Evolutionary conservation across 2,797 vertebrate species (phyloP).

Genomic region (Pangasius larnaudii): DNA sequence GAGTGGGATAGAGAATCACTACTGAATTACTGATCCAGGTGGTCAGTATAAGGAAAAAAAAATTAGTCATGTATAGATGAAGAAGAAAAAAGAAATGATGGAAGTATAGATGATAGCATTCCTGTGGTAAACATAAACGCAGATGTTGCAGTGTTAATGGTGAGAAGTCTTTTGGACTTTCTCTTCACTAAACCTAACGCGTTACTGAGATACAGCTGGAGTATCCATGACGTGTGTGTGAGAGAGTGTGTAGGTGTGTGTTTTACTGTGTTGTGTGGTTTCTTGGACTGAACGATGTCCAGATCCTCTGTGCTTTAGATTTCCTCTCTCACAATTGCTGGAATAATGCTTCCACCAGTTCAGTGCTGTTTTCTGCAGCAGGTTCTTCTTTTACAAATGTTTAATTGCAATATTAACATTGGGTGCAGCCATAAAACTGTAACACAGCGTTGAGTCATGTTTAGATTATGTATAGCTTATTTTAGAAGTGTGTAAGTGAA

Average conservation of each 20-base stretch:
- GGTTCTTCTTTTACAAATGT: neutral
- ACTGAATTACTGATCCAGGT: neutral
- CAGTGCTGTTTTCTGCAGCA: neutral
- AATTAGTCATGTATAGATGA: neutral
- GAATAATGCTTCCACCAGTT: slow-evolving; percentile 12
- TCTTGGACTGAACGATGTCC: neutral
- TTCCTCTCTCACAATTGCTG: slow-evolving; percentile 16
- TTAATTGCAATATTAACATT: neutral
- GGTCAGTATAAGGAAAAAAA: neutral
- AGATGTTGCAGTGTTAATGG: too few species aligned
- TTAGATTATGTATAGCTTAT: neutral
- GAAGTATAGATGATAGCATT: too few species aligned
- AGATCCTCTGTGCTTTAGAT: slow-evolving; percentile 19
- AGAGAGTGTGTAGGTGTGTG: slow-evolving; percentile 31
- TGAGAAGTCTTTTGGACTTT: neutral
- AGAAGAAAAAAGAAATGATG: neutral
- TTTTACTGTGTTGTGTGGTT: slow-evolving; percentile 11
- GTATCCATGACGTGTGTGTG: neutral
- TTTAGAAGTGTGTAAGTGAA: too few species aligned
- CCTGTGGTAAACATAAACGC: neutral
- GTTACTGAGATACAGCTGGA: slow-evolving; percentile 1
- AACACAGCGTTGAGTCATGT: neutral
- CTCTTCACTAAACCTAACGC: neutral
- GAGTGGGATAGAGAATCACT: neutral
- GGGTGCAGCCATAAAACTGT: neutral